Evolutionary conservation across 2,797 vertebrate species (phyloP), one percentile per base, ranked within the genome.

Genomic region (Ptychadena robeensis): DNA sequence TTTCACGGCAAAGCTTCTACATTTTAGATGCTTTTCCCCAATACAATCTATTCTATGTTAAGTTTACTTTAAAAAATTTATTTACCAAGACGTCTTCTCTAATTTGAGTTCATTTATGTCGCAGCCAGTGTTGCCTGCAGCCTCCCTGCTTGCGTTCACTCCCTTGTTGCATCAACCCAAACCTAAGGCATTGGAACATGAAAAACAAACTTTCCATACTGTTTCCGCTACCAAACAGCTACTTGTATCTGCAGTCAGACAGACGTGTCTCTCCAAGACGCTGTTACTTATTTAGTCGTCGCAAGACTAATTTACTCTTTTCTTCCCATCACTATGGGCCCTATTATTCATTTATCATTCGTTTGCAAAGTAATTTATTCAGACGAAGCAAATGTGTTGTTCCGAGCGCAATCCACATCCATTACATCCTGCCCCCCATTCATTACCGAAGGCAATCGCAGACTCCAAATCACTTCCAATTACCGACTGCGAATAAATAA

Each of bases 291-390:
- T 82, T 82, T 82, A 77, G 48, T 71, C 67, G 44, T 9, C 44
- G 28, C 57, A 64, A 77, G 73, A 71, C 81, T 77, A 71, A 82
- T 71, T 71, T 64, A 64, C 73, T 82, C 73, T n/a, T 77, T 34
- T 70, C 48, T 82, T 61, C 73, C 40, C 73, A 71, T 69, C 34
- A 65, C 15, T 76, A 64, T 40, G 15, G 73, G 15, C 9, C 37
- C 53, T 69, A 70, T 63, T 66, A 44, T 44, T 53, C 73, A 77
- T 82, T 77, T 69, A 82, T 70, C 81, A 71, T 59, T 31, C 66
- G 48, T 63, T 77, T 77, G 57, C 76, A 63, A 37, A 30, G 37
- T 64, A 77, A 77, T 77, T 37, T 63, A 72, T 82, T 64, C 73
- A 4, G 34, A n/a, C 34, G 34, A 32, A 34, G 12, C 34, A 11